Conservation (phyloP, 1,140 invertebrate species). For the Listronotus bonariensis region DNA sequence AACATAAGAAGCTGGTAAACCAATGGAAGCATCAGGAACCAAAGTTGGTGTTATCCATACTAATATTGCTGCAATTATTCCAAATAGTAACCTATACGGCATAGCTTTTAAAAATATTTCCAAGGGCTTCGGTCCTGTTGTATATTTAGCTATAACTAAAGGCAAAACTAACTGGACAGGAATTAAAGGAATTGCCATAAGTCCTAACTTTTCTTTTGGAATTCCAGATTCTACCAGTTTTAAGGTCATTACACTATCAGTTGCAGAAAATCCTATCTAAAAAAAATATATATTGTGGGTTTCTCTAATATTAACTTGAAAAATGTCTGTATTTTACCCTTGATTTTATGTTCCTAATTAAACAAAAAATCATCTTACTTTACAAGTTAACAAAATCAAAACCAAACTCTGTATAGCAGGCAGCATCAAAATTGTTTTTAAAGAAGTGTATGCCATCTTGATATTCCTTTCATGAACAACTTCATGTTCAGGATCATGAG, state of each 20-base stretch:
- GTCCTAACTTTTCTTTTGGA: constrained; percentile 91
- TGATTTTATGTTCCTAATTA: too few species aligned
- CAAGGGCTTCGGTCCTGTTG: constrained; percentile 76
- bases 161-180: constrained; percentile 95
- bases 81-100: constrained; percentile 85
- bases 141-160: constrained; percentile 70
- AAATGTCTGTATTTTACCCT: too few species aligned
- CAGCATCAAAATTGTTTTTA: constrained; percentile 84
- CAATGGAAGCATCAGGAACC: constrained; percentile 66
- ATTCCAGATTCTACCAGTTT: constrained; percentile 96
- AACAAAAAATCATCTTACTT: constrained; percentile 64
- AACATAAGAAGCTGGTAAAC: constrained; percentile 82
- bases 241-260: constrained; percentile 91
- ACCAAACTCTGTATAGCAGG: constrained; percentile 79
- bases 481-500: constrained; percentile 54
- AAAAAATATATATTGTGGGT: constrained; percentile 40
- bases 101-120: constrained; percentile 88
- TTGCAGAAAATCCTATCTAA: constrained; percentile 94
- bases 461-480: constrained; percentile 57
- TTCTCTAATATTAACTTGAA: too few species aligned
- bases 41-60: constrained; percentile 81
- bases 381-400: constrained; percentile 85
- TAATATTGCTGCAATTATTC: constrained; percentile 78
- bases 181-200: constrained; percentile 89
- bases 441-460: constrained; percentile 78